phyloP scores from a whole-genome alignment of 2,888 invertebrate genomes.

The Lepidonotus clava region DNA sequence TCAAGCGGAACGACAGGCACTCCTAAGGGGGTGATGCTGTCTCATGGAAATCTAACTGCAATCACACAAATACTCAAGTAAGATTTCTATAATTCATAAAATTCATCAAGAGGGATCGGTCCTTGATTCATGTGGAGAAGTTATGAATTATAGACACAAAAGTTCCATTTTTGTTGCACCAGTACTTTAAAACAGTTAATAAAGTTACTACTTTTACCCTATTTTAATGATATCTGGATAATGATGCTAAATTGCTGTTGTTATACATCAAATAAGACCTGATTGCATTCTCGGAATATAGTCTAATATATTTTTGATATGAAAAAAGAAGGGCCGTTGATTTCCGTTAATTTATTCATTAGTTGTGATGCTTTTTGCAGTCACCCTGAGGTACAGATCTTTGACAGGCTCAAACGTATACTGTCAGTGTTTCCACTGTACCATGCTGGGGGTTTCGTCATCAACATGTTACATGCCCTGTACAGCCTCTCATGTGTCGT shows the following conservation, averaged over 20 bases:
- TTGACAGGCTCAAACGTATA: neutral
- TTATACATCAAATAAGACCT: no score
- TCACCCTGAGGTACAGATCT: neutral
- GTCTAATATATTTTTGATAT: neutral
- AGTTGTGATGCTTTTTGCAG: neutral
- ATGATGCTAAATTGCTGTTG: no score
- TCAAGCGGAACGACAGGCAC: neutral
- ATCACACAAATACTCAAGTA: neutral
- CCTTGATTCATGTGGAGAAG: no score
- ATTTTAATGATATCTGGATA: no score
- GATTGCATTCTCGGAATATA: no score
- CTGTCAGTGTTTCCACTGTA: constrained; percentile 58
- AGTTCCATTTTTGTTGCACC: no score
- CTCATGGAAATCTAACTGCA: neutral
- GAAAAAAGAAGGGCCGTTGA: no score
- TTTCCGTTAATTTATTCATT: neutral
- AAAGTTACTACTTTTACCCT: no score
- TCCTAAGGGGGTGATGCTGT: neutral
- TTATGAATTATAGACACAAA: no score
- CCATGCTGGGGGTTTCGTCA: constrained; percentile 60
- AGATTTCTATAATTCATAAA: neutral
- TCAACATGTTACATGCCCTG: constrained; percentile 39
- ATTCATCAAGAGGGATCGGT: no score
- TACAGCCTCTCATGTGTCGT: constrained; percentile 73
- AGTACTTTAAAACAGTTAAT: no score